Base-by-base conservation (phyloP, 2,113 vertebrate genomes). In the Cromileptes altivelis region DNA sequence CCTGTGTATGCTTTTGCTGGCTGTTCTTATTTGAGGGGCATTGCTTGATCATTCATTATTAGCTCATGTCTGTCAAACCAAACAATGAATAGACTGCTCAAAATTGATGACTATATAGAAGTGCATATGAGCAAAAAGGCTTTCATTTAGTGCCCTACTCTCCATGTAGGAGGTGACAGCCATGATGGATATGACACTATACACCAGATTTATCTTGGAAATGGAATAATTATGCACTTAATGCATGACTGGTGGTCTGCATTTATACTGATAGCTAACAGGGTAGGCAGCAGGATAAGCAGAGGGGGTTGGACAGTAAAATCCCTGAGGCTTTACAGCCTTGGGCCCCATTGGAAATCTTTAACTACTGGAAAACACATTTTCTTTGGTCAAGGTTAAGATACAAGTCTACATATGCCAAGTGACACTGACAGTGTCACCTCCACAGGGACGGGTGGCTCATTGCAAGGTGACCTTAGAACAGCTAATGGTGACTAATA, bases 171-270 rank as follows among this genome's bases (percentile, higher is more conserved):
- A 95, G 93, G 93, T 96, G 96, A 96, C 97, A 97, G 94, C 85
- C 76, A 92, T 97, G 96, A 97, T 97, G 96, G 96, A 97, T 97
- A 95, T 96, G 94, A 96, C 94, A 94, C 92, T 88, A 94, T 94
- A 94, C 92, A 95, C 94, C 92, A 96, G 96, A 97, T 97, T 96
- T 96, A 97, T 97, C 96, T 97, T 96, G 95, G 96, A 97, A 97
- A 97, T 97, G 93, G 94, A 97, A 96, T 96, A 97, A 97, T 97
- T 97, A 97, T 95, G 94, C 94, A 95, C 88, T 95, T 95, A 95
- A 95, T 95, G 96, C 95, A 92, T 94, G 94, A 94, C 93, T 94
- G 96, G 96, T 95, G 97, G 96, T 95, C 95, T 96, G 95, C 91
- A 93, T 94, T 96, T 94, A 94, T 94, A 96, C 96, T 95, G 95